Percentiles rank a stretch among this genome's conserved stretches.
Conservation (phyloP, 2,888 invertebrate genomes). For the Gnatocerus cornutus region DNA sequence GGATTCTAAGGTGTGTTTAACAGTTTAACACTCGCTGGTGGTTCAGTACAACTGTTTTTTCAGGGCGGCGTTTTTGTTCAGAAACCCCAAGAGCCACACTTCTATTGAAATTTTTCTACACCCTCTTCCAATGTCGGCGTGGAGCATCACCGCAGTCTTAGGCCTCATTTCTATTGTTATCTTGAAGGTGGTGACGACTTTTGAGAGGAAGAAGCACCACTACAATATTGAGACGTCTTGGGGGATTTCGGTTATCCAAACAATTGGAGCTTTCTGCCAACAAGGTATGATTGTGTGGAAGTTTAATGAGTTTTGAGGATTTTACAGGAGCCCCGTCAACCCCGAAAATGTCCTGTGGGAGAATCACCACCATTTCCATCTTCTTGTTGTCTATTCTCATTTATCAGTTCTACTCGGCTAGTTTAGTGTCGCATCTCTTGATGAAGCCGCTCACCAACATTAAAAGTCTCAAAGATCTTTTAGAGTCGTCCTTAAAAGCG, state of each 20-base stretch:
- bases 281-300: too few relatives aligned
- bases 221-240: constrained; percentile 54
- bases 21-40: not conserved
- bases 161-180: constrained; percentile 53
- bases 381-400: constrained; percentile 68
- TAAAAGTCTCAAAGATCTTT: constrained; percentile 73
- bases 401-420: constrained; percentile 81
- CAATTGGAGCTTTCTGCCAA: constrained; percentile 63
- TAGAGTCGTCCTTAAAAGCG: constrained; percentile 74
- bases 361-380: constrained; percentile 60
- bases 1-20: constrained; percentile 60
- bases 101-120: constrained; percentile 62
- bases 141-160: constrained; percentile 58
- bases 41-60: constrained; percentile 1
- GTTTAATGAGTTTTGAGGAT: too few relatives aligned
- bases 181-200: constrained; percentile 55
- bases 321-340: constrained; percentile 58
- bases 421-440: constrained; percentile 77
- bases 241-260: constrained; percentile 59
- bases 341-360: constrained; percentile 59
- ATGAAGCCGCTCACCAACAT: constrained; percentile 77
- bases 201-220: constrained; percentile 51
- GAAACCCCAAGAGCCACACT: constrained; percentile 60
- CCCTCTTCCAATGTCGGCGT: constrained; percentile 61
- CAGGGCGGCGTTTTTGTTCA: constrained; percentile 64